Conservation (phyloP, 2,113 vertebrate genomes). For the Perca fluviatilis region DNA sequence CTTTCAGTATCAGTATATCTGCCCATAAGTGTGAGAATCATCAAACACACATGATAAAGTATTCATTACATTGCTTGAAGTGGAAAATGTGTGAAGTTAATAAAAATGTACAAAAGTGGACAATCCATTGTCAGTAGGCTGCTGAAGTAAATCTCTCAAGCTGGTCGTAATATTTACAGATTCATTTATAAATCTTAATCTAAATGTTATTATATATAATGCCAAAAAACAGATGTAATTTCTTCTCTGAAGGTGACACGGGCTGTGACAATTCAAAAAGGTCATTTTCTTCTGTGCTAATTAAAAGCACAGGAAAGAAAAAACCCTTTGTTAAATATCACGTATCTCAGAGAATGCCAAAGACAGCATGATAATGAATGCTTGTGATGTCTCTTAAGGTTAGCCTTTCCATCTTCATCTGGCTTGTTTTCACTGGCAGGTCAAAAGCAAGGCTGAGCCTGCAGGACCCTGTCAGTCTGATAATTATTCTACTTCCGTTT, state of each 20-base stretch:
- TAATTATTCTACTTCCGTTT: constrained; percentile 23
- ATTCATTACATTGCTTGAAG: background rate
- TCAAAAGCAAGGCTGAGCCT: constrained; percentile 32
- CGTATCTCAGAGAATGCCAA: constrained; percentile 65
- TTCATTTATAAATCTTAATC: background rate
- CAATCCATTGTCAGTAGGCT: no score
- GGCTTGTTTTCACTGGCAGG: constrained; percentile 37
- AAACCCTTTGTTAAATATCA: constrained; percentile 76
- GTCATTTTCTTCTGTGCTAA: constrained; percentile 73
- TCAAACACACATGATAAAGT: no score
- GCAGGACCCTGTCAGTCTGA: constrained; percentile 32
- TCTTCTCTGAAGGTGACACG: constrained; percentile 31
- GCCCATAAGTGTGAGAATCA: background rate
- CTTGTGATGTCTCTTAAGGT: constrained; percentile 64
- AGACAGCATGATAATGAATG: constrained; percentile 74
- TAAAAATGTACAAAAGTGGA: background rate
- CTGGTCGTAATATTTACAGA: background rate
- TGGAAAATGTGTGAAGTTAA: background rate
- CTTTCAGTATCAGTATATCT: background rate
- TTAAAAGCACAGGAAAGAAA: constrained; percentile 54
- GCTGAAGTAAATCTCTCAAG: background rate
- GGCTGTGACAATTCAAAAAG: constrained; percentile 67
- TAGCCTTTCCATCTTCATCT: constrained; percentile 55
- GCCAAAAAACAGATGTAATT: constrained; percentile 17
- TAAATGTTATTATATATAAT: background rate